Evolutionary conservation across 2,113 vertebrate species (phyloP).

Genomic region (Martes martes): DNA sequence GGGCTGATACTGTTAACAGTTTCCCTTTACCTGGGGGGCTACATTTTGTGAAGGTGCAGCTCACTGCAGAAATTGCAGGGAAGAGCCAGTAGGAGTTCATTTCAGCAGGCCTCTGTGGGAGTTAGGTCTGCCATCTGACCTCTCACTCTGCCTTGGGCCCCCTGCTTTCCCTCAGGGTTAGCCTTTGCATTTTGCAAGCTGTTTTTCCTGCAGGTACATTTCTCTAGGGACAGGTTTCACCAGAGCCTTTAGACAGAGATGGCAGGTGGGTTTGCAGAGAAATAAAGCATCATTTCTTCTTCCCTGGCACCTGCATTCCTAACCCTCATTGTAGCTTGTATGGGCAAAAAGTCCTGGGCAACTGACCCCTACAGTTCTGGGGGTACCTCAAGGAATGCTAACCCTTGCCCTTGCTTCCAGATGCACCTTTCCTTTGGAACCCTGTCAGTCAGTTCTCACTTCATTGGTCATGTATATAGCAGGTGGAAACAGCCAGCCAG

Average conservation of each 20-base stretch:
- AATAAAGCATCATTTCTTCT: background rate
- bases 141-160: background rate
- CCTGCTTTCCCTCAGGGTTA: background rate
- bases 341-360: background rate
- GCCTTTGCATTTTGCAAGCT: background rate
- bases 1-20: background rate
- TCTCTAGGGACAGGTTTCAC: background rate
- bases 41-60: background rate
- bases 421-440: background rate
- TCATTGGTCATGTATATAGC: background rate
- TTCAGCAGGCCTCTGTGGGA: background rate
- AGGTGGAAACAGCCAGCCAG: background rate
- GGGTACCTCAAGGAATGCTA: background rate
- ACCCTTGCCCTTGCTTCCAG: background rate
- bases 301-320: background rate
- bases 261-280: background rate
- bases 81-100: background rate
- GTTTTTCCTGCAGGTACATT: background rate
- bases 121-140: background rate
- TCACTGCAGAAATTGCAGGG: background rate
- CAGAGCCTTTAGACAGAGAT: background rate
- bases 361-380: background rate
- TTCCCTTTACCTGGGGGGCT: background rate
- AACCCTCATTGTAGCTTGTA: background rate
- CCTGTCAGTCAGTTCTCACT: background rate